Evolutionary conservation across 2,113 vertebrate genomes (phyloP), one percentile per base, ranked within the genome.

Genomic region (Albula glossodonta): DNA sequence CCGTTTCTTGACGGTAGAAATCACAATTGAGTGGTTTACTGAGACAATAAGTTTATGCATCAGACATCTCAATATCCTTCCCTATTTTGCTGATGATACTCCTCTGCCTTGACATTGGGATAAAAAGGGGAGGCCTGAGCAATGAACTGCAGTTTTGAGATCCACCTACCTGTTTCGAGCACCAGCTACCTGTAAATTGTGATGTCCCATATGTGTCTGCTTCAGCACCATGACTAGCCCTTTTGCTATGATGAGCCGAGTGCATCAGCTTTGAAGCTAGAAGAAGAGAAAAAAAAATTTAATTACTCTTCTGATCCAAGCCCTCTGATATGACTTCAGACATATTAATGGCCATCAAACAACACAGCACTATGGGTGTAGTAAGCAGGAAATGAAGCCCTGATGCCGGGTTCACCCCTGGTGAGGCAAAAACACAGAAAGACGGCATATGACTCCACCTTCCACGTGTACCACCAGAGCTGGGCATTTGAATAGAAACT

Each of bases 221-320:
- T 31, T 2, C 10, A 74, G 5, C 70, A 0, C 8, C 31, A 74
- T 31, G 31, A 15, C 50, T 13, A n/a, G n/a, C n/a, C n/a, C n/a
- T 82, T 82, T 56, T 41, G 3, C 51, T 8, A n/a, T 82, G 51
- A 82, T 17, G 5, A n/a, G 49, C 52, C 10, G 51, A 5, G 12
- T 41, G 9, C 31, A 51, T 56, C 2, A 15, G 15, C 70, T 84
- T 84, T 56, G 70, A 84, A 57, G 25, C 31, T 56, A 10, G 51
- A 53, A 66, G 51, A 70, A 10, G 25, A 74, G 66, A n/a, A n/a
- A 56, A 50, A 84, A 84, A 78, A 19, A n/a, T 41, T 74, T 52
- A 84, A 84, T 79, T 49, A 84, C 83, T 25, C 15, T 15, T 49
- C 50, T 84, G 83, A 57, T 57, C n/a, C 31, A 6, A n/a, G 31